Percentiles rank a stretch among this genome's conserved stretches.
phyloP scores from a whole-genome alignment of 2,888 invertebrate species.

The Leucoptera coffeella region DNA sequence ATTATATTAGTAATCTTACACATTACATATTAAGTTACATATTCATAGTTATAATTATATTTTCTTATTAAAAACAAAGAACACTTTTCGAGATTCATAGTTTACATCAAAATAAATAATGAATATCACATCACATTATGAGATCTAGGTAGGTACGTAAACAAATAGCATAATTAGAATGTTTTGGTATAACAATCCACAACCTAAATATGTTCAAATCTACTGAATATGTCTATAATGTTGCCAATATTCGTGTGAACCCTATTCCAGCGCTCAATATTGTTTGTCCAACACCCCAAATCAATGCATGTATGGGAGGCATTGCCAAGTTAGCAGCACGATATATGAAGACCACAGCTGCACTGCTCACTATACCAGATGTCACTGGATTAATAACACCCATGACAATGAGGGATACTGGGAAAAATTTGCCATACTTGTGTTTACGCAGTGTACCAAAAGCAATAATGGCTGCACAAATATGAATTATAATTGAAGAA shows the following conservation, averaged over 20 bases:
- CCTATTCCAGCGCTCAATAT: slow-evolving; percentile 83
- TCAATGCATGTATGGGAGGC: slow-evolving; percentile 85
- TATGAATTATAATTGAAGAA: slow-evolving; percentile 89
- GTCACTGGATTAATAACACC: slow-evolving; percentile 85
- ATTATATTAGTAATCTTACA: too few species aligned
- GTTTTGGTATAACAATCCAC: too few species aligned
- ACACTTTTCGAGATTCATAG: too few species aligned
- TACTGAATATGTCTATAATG: too few species aligned
- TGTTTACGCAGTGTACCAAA: slow-evolving; percentile 90
- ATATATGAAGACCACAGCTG: slow-evolving; percentile 90
- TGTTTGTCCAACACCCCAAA: slow-evolving; percentile 95
- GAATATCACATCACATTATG: too few species aligned
- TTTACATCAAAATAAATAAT: too few species aligned
- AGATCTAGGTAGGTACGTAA: too few species aligned
- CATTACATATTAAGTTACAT: too few species aligned
- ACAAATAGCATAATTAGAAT: too few species aligned
- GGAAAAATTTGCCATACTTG: slow-evolving; percentile 91
- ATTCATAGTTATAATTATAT: too few species aligned
- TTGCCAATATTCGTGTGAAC: slow-evolving; percentile 88
- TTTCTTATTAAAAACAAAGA: too few species aligned
- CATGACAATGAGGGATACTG: slow-evolving; percentile 80
- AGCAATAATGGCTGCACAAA: slow-evolving; percentile 83
- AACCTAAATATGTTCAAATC: slow-evolving; percentile 21
- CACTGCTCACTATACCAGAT: slow-evolving; percentile 84
- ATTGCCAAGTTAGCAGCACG: slow-evolving; percentile 83